These are phyloP conservation scores for Drosophila fungiperda DNA, from an alignment of 2,888 invertebrate genomes.

Conservation along the genomic window DNA sequence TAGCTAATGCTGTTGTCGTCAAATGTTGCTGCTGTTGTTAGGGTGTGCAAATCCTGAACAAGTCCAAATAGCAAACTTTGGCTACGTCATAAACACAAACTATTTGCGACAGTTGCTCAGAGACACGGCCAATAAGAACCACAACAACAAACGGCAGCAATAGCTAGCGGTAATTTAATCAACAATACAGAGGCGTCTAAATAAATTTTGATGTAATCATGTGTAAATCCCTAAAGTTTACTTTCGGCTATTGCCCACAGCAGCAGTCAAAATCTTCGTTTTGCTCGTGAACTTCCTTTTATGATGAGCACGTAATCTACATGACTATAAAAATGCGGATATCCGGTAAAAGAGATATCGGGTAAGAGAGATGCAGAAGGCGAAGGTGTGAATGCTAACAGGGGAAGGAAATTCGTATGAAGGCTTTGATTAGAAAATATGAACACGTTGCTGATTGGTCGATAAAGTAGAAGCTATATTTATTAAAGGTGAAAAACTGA, in stretches of 20 bases:
- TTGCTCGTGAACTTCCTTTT: constrained; percentile 8
- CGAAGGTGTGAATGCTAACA: constrained; percentile 3
- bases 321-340: constrained; percentile 43
- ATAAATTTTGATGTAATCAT: constrained; percentile 65
- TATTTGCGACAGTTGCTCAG: constrained; percentile 44
- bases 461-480: constrained; percentile 4
- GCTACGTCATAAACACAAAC: constrained; percentile 42
- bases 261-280: constrained; percentile 5
- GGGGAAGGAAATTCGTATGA: constrained; percentile 6
- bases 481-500: not conserved
- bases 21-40: constrained; percentile 21
- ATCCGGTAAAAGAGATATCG: constrained; percentile 34
- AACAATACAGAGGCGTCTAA: constrained; percentile 17
- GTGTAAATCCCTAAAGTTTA: constrained; percentile 69
- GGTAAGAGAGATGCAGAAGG: not conserved
- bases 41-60: constrained; percentile 15
- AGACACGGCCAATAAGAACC: constrained; percentile 35
- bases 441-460: constrained; percentile 19
- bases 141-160: constrained; percentile 12
- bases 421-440: constrained; percentile 42
- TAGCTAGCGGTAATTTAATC: constrained; percentile 39
- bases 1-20: constrained; percentile 13
- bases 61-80: constrained; percentile 44
- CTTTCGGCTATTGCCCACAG: constrained; percentile 39
- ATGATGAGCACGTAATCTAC: constrained; percentile 35